A percentile compares a stretch with the other conserved stretches of the same genome.
These are phyloP conservation scores for Mechanitis mazaeus DNA, from an alignment of 2,888 invertebrate species.

Conservation along the genomic window DNA sequence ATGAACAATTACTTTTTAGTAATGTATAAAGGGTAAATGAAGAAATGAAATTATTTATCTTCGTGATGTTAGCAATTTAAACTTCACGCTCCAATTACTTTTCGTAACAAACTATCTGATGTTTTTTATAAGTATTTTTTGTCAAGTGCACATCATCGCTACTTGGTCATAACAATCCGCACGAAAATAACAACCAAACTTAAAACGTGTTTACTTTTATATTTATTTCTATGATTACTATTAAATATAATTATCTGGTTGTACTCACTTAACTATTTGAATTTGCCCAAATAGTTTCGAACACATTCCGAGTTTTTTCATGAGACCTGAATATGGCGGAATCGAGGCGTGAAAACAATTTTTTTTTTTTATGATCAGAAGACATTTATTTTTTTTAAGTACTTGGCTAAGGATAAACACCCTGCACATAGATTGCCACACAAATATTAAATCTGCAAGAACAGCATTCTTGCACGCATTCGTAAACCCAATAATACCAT, in stretches of 20 bases:
- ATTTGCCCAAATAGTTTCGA: too few relatives aligned
- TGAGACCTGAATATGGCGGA: too few relatives aligned
- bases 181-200: not conserved
- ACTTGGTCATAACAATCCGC: not conserved
- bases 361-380: too few relatives aligned
- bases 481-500: constrained; percentile 50
- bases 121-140: not conserved
- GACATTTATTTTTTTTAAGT: not conserved
- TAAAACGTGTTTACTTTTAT: not conserved
- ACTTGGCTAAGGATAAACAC: constrained; percentile 9
- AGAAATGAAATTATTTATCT: constrained; percentile 1
- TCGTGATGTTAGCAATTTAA: constrained; percentile 17
- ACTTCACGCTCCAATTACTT: constrained; percentile 23
- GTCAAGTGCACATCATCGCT: not conserved
- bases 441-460: constrained; percentile 59
- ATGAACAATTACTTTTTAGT: too few relatives aligned
- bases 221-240: not conserved
- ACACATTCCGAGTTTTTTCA: too few relatives aligned
- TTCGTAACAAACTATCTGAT: constrained; percentile 11
- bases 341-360: too few relatives aligned
- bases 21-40: not conserved
- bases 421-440: constrained; percentile 32
- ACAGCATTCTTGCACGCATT: constrained; percentile 67
- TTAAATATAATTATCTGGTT: too few relatives aligned
- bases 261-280: too few relatives aligned